Conservation (phyloP, 2,113 vertebrate species). For the Pelodiscus sinensis region DNA sequence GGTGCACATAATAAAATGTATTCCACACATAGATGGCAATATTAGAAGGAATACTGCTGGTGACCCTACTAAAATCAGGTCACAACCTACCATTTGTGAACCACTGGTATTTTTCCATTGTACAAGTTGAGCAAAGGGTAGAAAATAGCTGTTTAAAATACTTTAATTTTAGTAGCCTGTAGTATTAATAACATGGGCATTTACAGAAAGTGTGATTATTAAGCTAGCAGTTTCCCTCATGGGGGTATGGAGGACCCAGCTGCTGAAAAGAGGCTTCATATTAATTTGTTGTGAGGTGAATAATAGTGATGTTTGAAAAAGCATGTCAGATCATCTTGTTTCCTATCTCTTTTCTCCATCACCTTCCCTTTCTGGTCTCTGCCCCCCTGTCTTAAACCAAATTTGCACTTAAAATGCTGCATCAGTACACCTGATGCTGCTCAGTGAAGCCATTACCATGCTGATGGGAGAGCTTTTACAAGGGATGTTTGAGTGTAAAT, state of each 20-base stretch:
- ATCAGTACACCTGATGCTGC: background rate
- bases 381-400: background rate
- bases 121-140: background rate
- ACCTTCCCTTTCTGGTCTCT: background rate
- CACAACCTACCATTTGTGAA: no score
- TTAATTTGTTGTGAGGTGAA: background rate
- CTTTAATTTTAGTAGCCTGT: rapidly evolving
- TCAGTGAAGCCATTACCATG: background rate
- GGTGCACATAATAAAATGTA: no score
- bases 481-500: no score
- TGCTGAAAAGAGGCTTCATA: background rate
- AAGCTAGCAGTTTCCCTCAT: background rate
- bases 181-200: background rate
- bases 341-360: background rate
- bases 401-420: background rate
- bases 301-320: background rate
- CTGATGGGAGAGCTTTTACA: background rate
- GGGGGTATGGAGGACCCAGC: background rate
- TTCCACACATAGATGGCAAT: no score
- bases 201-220: background rate
- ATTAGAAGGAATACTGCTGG: no score
- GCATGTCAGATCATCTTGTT: rapidly evolving
- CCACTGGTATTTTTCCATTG: background rate
- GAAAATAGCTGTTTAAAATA: slow-evolving; percentile 18
- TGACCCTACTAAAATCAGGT: no score